Evolutionary conservation across 2,113 vertebrate genomes (phyloP).

Genomic region (Trogon surrucura): DNA sequence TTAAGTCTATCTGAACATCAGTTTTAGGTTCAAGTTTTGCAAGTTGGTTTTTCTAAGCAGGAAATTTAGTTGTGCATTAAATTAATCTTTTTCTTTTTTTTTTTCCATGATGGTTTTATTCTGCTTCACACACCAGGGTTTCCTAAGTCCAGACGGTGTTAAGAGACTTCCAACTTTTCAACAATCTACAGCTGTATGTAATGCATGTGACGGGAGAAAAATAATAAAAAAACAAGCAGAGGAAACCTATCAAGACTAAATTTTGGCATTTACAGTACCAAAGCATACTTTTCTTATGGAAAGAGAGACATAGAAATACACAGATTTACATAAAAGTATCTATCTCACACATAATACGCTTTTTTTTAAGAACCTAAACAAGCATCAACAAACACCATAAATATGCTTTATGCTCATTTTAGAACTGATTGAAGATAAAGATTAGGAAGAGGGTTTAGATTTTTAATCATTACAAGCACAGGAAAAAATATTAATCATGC

Average conservation of each 20-base stretch:
- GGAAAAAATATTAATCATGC: slow-evolving; percentile 4
- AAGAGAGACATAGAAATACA: neutral
- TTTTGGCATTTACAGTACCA: neutral
- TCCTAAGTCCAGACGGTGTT: neutral
- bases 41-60: neutral
- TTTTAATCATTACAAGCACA: slow-evolving; percentile 4
- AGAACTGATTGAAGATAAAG: neutral
- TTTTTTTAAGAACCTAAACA: neutral
- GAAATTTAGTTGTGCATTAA: neutral
- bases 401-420: neutral
- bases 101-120: neutral
- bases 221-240: neutral
- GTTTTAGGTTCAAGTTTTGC: neutral
- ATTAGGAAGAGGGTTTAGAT: neutral
- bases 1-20: neutral
- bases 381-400: neutral
- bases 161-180: neutral
- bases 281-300: neutral
- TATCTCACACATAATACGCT: neutral
- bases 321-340: neutral
- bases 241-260: neutral
- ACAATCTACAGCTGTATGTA: neutral
- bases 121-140: neutral
- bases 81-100: neutral
- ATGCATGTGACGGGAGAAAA: neutral